Conservation (phyloP, 1,140 invertebrate genomes). For the Bombus superbus region DNA sequence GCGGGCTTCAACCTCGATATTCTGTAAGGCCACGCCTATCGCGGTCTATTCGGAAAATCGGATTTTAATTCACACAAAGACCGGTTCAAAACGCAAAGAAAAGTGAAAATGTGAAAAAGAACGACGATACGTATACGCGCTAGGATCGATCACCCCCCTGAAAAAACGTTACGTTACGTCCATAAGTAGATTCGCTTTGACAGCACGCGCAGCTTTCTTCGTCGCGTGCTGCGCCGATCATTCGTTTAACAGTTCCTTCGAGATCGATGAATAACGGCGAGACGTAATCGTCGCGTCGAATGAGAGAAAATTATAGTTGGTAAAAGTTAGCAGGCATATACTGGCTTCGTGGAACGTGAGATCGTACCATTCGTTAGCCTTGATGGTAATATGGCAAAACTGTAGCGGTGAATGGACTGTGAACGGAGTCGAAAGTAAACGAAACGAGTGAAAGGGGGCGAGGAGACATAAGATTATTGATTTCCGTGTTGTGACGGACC, state of each 20-base stretch:
- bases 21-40: constrained; percentile 72
- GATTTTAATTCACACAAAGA: background rate
- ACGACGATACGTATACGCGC: background rate
- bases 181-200: background rate
- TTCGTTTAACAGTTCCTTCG: constrained; percentile 2
- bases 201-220: constrained; percentile 3
- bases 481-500: background rate
- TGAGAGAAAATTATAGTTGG: background rate
- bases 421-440: background rate
- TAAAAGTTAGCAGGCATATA: background rate
- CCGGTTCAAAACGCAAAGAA: background rate
- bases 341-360: background rate
- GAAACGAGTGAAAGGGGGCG: background rate
- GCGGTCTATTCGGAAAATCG: constrained; percentile 59
- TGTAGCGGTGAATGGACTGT: background rate
- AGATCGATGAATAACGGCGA: background rate
- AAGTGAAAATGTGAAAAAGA: background rate
- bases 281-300: constrained; percentile 7
- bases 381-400: background rate
- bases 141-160: constrained; percentile 8
- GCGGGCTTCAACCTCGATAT: constrained; percentile 84
- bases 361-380: background rate
- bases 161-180: background rate
- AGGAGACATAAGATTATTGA: background rate
- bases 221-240: background rate